phyloP scores from a whole-genome alignment of 2,113 vertebrate genomes.

The Tursiops truncatus region DNA sequence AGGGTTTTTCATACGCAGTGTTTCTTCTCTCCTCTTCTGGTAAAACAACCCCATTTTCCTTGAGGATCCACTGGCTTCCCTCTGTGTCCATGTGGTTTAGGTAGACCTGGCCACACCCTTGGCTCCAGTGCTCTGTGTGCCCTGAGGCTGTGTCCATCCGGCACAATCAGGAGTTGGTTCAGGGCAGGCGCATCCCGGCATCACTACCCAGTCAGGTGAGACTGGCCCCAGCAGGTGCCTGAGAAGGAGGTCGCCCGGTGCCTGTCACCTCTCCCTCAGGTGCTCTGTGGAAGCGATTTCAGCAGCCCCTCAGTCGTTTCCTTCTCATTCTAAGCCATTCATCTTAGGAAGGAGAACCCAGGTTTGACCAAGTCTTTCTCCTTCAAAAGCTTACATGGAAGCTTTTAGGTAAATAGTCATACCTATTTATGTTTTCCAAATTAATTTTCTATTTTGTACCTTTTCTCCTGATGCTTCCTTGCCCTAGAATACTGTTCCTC shows the following conservation, averaged over 20 bases:
- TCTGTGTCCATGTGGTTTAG: not conserved
- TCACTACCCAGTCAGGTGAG: not conserved
- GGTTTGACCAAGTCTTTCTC: not conserved
- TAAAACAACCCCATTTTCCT: not conserved
- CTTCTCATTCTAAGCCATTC: not conserved
- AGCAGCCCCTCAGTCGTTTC: not conserved
- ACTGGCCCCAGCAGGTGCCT: not conserved
- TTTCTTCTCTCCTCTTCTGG: not conserved
- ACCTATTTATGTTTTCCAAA: not conserved
- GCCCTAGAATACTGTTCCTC: not conserved
- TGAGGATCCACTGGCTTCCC: not conserved
- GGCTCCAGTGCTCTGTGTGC: not conserved
- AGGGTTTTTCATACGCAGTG: not conserved
- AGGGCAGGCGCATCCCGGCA: not conserved
- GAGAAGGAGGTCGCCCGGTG: not conserved
- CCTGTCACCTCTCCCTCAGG: not conserved
- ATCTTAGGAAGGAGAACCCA: not conserved
- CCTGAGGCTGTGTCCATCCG: not conserved
- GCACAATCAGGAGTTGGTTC: not conserved
- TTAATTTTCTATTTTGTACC: not conserved
- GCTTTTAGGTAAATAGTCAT: not conserved
- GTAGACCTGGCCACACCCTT: not conserved
- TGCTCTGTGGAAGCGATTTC: not conserved
- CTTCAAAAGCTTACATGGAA: not conserved
- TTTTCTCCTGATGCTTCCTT: not conserved